phyloP scores from a whole-genome alignment of 2,888 invertebrate genomes.

The Priocnemis perturbator region DNA sequence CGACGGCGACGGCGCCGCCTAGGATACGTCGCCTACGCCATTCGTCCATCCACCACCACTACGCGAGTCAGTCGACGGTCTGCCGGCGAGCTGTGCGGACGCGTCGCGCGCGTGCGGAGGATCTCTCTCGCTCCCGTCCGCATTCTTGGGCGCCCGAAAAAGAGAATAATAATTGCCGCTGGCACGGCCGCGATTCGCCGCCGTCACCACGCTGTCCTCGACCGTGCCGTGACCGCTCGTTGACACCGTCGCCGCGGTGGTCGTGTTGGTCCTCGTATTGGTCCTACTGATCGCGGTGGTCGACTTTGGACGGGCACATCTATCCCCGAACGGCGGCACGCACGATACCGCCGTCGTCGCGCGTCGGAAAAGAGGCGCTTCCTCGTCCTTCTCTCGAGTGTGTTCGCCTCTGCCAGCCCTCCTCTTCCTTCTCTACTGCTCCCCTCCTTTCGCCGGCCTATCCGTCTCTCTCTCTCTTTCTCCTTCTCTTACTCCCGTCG shows the following conservation, averaged over 20 bases:
- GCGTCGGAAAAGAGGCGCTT: constrained; percentile 8
- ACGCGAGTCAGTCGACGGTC: constrained; percentile 74
- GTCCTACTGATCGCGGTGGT: neutral
- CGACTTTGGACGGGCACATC: constrained; percentile 14
- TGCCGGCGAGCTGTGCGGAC: constrained; percentile 72
- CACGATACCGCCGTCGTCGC: neutral
- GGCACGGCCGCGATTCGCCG: constrained; percentile 16
- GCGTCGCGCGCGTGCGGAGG: constrained; percentile 55
- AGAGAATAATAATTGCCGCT: constrained; percentile 8
- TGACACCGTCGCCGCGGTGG: neutral
- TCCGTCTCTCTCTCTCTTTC: constrained; percentile 15
- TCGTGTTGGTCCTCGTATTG: neutral
- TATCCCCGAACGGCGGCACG: neutral
- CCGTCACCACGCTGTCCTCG: constrained; percentile 14
- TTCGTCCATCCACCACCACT: constrained; percentile 38
- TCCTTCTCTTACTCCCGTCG: constrained; percentile 8
- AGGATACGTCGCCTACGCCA: no score
- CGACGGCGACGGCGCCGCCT: constrained; percentile 1
- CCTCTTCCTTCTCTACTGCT: constrained; percentile 8
- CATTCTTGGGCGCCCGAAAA: constrained; percentile 24
- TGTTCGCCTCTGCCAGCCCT: neutral
- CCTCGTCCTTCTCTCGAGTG: neutral
- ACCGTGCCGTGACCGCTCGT: constrained; percentile 2
- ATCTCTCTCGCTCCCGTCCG: constrained; percentile 26
- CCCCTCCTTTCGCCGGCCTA: neutral